Evolutionary conservation across 2,888 invertebrate genomes (phyloP).

Genomic region (Andrena haemorrhoa): DNA sequence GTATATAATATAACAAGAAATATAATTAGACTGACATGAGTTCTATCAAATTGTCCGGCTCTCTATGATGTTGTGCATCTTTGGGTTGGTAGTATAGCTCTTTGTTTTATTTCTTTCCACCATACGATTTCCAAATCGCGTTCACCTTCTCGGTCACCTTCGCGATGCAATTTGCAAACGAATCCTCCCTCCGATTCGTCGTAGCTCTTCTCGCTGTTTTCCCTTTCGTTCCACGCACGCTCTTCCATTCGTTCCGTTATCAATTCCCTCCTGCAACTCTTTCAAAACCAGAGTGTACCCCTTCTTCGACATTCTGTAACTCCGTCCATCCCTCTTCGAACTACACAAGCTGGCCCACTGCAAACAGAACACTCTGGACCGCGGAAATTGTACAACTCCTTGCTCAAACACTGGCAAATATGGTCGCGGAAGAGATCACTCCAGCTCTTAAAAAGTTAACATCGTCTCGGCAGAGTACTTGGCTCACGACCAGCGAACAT

Average conservation of each 20-base stretch:
- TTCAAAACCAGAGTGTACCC: slow-evolving; percentile 23
- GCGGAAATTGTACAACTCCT: slow-evolving; percentile 14
- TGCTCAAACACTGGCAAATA: not conserved
- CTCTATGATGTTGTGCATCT: slow-evolving; percentile 79
- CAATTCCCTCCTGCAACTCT: slow-evolving; percentile 27
- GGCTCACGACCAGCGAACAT: slow-evolving; percentile 49
- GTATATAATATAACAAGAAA: slow-evolving; percentile 84
- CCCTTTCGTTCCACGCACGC: slow-evolving; percentile 32
- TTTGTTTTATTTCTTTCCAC: slow-evolving; percentile 50
- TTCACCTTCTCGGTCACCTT: slow-evolving; percentile 56
- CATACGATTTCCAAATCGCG: slow-evolving; percentile 58
- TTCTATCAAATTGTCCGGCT: slow-evolving; percentile 80
- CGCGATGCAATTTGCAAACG: slow-evolving; percentile 39
- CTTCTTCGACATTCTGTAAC: not conserved
- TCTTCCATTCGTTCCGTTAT: slow-evolving; percentile 15
- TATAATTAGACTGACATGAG: slow-evolving; percentile 83
- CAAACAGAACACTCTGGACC: not conserved
- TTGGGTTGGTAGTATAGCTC: slow-evolving; percentile 70
- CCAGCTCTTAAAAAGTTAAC: slow-evolving; percentile 47
- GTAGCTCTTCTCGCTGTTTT: slow-evolving; percentile 19
- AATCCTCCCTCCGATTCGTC: slow-evolving; percentile 32
- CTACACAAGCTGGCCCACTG: not conserved
- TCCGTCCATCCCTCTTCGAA: slow-evolving; percentile 11
- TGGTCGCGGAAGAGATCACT: not conserved
- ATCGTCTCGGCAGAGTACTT: slow-evolving; percentile 11